A percentile compares a stretch with the other conserved stretches of the same genome.
phyloP scores from a whole-genome alignment of 2,113 vertebrate genomes.

The Astatoreochromis straeleni region DNA sequence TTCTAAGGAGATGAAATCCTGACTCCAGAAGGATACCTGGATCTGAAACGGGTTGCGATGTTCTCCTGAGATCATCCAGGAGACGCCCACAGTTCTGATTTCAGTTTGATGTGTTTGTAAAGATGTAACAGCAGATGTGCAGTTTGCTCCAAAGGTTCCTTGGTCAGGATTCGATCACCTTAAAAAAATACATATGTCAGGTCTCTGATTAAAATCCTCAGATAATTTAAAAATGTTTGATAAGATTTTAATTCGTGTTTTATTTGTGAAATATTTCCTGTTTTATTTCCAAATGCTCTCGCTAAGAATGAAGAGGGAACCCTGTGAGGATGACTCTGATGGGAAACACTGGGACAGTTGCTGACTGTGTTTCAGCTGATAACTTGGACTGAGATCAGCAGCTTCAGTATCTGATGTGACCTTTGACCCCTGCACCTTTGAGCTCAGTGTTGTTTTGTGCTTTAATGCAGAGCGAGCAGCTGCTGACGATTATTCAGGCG shows the following conservation, averaged over 20 bases:
- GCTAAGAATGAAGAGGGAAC: not conserved
- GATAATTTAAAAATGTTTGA: not conserved
- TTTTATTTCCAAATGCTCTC: not conserved
- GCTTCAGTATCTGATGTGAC: conserved; percentile 15
- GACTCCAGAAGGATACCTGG: not conserved
- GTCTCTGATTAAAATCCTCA: not conserved
- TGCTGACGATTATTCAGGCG: conserved; percentile 53
- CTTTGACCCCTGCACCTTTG: conserved; percentile 45
- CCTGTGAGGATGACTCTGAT: not conserved
- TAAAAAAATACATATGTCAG: rapidly evolving
- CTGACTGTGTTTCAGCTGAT: not conserved
- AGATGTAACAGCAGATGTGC: rapidly evolving
- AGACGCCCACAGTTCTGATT: not conserved
- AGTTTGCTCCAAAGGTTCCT: not conserved
- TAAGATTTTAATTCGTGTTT: too few relatives aligned
- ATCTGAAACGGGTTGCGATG: not conserved
- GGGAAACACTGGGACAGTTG: not conserved
- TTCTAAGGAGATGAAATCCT: not conserved
- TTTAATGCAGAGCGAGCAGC: not conserved
- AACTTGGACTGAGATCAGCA: not conserved
- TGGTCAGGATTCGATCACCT: not conserved
- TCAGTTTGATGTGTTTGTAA: not conserved
- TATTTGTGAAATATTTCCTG: not conserved
- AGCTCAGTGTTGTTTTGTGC: conserved; percentile 22
- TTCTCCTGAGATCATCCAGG: not conserved